Evolutionary conservation across 1,140 invertebrate genomes (phyloP), one percentile per base, ranked within the genome.

Genomic region (Atopsyche davidsoni): DNA sequence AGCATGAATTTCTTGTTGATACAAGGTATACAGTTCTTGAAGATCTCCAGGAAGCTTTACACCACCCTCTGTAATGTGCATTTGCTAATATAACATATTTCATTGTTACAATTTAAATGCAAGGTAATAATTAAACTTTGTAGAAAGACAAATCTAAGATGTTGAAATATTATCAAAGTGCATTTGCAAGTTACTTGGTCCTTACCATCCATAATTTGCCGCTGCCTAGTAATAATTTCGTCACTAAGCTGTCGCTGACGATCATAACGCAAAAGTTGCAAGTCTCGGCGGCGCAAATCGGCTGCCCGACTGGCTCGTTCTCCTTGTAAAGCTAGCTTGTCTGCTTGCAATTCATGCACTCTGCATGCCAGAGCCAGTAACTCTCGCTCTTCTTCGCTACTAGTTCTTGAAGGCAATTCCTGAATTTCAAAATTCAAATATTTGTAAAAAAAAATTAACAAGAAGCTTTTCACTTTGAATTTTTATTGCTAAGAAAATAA

Each of bases 301-400:
- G 91, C 88, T 58, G 91, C 86, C 22, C 88, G 78, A 3, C 90
- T 81, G 22, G 93, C 70, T 44, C 87, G 77, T 60, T 90, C 86
- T 6, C 89, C 89, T 68, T 94, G 89, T 51, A 93, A 74, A 58
- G 92, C 90, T 66, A 91, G 81, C 69, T 92, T 95, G 63, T 93
- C 87, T 1, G 92, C 90, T 72, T 96, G 91, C 21, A 95, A 70
- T 69, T 94, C 89, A 63, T 95, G 91, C 4, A 94, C 86, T 54
- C 87, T 78, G 61, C 89, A 89, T 60, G 95, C 80, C 16, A 95
- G 68, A 9, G 83, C 80, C 13, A 93, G 68, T 23, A 95, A 79
- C 60, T 95, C 92, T 35, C 86, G 76, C 66, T 95, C 91, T 47
- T 92, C 89, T 32, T 89, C 85, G 40, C 85, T 89, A 59, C 80